phyloP scores from a whole-genome alignment of 1,140 invertebrate genomes.

The Trachymyrmex cornetzi region DNA sequence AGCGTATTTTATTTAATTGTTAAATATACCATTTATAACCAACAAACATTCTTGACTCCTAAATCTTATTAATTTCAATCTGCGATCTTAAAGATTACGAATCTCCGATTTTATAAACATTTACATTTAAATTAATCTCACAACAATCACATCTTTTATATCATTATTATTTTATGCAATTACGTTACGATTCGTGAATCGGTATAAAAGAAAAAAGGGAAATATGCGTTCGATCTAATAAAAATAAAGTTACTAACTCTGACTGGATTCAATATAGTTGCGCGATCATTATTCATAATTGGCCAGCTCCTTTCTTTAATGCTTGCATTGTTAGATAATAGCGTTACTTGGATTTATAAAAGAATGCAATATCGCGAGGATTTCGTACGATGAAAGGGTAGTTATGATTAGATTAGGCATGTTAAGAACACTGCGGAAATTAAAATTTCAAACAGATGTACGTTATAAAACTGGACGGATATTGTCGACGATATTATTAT shows the following conservation, averaged over 20 bases:
- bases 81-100: neutral
- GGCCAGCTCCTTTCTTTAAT: slow-evolving; percentile 38
- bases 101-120: slow-evolving; percentile 1
- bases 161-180: neutral
- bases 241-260: slow-evolving; percentile 20
- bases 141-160: neutral
- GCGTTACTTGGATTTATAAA: slow-evolving; percentile 29
- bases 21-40: neutral
- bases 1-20: neutral
- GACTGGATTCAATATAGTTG: slow-evolving; percentile 23
- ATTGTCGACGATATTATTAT: slow-evolving; percentile 1
- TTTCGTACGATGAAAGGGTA: neutral
- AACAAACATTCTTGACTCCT: neutral
- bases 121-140: slow-evolving; percentile 1
- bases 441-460: slow-evolving; percentile 33
- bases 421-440: neutral
- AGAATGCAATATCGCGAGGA: slow-evolving; percentile 21
- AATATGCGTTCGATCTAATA: neutral
- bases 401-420: slow-evolving; percentile 1
- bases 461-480: neutral
- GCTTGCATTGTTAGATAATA: slow-evolving; percentile 18
- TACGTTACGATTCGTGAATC: neutral
- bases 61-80: slow-evolving; percentile 6
- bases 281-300: slow-evolving; percentile 46
- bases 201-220: neutral